Evolutionary conservation across 2,113 vertebrate genomes (phyloP), one percentile per base, ranked within the genome.

Genomic region (Cottus gobio): DNA sequence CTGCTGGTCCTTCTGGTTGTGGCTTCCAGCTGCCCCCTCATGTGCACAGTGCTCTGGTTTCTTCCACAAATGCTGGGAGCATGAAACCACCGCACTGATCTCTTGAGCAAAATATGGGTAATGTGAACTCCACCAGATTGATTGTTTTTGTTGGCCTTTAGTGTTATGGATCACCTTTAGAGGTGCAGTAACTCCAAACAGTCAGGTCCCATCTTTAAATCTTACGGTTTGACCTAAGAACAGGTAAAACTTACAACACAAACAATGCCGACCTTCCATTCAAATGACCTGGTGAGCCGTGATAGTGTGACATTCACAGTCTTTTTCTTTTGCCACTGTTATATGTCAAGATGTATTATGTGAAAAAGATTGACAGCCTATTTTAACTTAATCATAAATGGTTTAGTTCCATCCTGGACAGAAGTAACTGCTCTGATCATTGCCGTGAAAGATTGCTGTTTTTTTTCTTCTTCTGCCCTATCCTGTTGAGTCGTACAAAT

Each of bases 371-470:
- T 18, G 22, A 5, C 0, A 12, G 9, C 31, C 16, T 10, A 52
- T 64, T 63, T 16, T 31, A 44, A 24, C 62, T 74, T 37, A 12
- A 61, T 52, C 24, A 77, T 37, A 36, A 79, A 83, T 50, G 15
- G 7, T 46, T 52, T 24, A 56, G 30, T 5, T 76, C 26, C 24
- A 63, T 30, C 46, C 52, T 60, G 22, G 22, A 48, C 7, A 65
- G 20, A 34, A 57, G 56, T 46, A 12, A 54, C 13, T 18, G 13
- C 50, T 58, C 16, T 18, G 30, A 4, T 64, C 36, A 10, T 30
- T 26, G 42, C 2, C 46, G 10, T 46, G 39, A 18, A 13, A 10
- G 20, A 9, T 37, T 22, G 18, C 50, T 18, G 26, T 37, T 37
- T 37, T 8, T 37, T 34, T 56, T 31, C 30, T 31, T 31, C 30